A percentile compares a stretch with the other conserved stretches of the same genome.
phyloP scores from a whole-genome alignment of 2,113 vertebrate genomes.

The Irena cyanogastra region DNA sequence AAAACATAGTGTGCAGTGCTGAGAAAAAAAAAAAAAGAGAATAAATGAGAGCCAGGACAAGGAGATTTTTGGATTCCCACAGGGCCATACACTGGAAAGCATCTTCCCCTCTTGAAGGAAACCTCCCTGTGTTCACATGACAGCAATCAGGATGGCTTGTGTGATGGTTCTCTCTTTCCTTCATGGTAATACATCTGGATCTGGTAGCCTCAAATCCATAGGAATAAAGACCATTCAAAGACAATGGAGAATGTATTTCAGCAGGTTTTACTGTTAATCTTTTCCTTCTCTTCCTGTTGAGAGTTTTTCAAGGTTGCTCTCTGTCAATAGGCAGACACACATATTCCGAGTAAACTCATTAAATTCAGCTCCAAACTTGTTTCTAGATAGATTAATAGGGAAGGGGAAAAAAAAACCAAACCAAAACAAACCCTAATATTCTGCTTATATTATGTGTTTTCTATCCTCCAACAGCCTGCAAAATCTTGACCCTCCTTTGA shows the following conservation, averaged over 20 bases:
- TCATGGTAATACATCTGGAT: background rate
- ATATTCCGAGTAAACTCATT: background rate
- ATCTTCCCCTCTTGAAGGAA: background rate
- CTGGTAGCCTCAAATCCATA: background rate
- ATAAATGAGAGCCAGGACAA: background rate
- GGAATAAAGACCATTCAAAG: background rate
- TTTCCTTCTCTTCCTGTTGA: background rate
- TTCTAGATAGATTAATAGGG: background rate
- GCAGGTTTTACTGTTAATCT: background rate
- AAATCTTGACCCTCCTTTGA: background rate
- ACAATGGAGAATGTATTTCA: background rate
- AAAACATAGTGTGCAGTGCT: background rate
- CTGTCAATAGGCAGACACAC: fast-evolving
- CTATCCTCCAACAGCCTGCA: background rate
- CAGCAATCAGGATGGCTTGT: background rate
- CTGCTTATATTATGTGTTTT: background rate
- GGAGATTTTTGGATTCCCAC: background rate
- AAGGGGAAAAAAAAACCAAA: background rate
- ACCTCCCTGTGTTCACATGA: background rate
- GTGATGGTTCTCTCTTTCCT: background rate
- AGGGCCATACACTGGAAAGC: background rate
- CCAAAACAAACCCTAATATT: background rate
- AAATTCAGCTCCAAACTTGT: background rate
- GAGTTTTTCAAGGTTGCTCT: background rate
- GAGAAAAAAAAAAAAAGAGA: background rate